Conservation (phyloP, 2,113 vertebrate species). For the Megaleporinus macrocephalus region DNA sequence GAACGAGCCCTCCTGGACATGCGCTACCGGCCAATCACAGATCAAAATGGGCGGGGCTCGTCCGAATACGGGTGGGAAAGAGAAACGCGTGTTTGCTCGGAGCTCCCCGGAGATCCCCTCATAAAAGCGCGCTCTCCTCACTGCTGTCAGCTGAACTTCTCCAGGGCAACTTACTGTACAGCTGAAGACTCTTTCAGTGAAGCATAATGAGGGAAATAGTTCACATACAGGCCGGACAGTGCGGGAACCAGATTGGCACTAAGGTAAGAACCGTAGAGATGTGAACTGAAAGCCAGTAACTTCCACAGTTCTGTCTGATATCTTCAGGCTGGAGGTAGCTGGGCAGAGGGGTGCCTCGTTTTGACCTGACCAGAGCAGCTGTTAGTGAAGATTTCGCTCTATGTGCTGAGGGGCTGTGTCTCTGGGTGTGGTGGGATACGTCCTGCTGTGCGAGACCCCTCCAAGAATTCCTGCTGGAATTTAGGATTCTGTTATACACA, state of each 20-base stretch:
- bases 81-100: background rate
- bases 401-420: background rate
- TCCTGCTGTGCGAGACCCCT: background rate
- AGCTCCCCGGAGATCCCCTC: background rate
- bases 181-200: background rate
- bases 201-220: constrained; percentile 90
- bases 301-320: no score
- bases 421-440: background rate
- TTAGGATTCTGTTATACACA: background rate
- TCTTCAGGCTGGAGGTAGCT: no score
- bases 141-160: background rate
- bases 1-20: background rate
- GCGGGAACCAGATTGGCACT: constrained; percentile 93
- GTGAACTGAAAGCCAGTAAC: no score
- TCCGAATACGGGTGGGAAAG: background rate
- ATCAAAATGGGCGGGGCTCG: background rate
- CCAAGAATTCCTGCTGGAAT: constrained; percentile 3
- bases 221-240: constrained; percentile 93
- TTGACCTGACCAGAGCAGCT: background rate
- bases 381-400: background rate
- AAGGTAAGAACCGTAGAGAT: constrained; percentile 83
- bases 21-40: background rate
- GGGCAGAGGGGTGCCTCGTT: no score
- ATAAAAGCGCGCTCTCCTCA: background rate
- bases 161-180: no score